Evolutionary conservation across 2,797 vertebrate species (phyloP).

Genomic region (Cichlasoma orientale): DNA sequence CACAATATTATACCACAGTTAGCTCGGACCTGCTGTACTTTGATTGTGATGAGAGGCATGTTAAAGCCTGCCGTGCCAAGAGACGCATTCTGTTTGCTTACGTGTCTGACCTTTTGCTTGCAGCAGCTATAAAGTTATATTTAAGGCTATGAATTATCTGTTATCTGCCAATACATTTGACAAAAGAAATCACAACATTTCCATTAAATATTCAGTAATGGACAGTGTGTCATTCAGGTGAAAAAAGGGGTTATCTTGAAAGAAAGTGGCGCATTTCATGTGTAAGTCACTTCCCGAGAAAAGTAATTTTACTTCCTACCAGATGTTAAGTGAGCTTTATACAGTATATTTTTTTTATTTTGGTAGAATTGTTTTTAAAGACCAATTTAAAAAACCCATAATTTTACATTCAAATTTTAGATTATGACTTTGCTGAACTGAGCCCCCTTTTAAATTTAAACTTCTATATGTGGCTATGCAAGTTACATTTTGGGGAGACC

Average conservation of each 20-base stretch:
- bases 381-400: too few relatives aligned
- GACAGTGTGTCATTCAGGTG: accelerated
- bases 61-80: neutral
- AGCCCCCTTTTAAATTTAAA: too few relatives aligned
- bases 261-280: too few relatives aligned
- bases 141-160: neutral
- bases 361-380: too few relatives aligned
- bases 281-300: too few relatives aligned
- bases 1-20: conserved; percentile 5
- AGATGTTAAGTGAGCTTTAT: neutral
- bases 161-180: neutral
- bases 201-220: neutral
- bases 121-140: neutral
- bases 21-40: neutral
- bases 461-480: too few relatives aligned
- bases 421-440: too few relatives aligned
- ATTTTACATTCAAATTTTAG: too few relatives aligned
- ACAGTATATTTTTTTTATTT: too few relatives aligned
- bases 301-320: too few relatives aligned
- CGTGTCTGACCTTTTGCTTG: neutral
- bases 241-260: neutral
- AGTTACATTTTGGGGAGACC: too few relatives aligned
- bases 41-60: neutral
- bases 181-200: neutral
- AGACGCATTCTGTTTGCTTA: neutral